Base-by-base conservation (phyloP, 1,140 invertebrate genomes). In the Luehdorfia chinensis region DNA sequence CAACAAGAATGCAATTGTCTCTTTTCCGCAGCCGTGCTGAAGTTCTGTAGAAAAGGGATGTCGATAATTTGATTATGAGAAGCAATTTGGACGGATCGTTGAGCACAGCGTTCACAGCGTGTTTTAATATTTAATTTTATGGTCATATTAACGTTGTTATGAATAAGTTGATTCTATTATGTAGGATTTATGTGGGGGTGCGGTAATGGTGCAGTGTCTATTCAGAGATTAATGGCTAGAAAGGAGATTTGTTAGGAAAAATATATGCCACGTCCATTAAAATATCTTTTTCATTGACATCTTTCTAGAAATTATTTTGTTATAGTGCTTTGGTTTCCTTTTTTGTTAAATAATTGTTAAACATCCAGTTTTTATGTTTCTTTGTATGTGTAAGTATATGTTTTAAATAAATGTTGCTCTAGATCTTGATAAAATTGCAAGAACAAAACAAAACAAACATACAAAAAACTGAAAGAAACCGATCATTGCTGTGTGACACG, bases 81-180 rank as follows among this genome's bases (percentile, higher is more conserved):
- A 47, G 55, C 61, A 60, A 67, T 60, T 59, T 58, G 50, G 45
- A 33, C 50, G 55, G 47, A 56, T 64, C 55, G 62, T 67, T 65
- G 59, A 48, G 50, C 52, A 44, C 46, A 23, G 50, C 50, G 59
- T 70, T 55, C 62, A 72, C 69, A 80, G 74, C 48, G 49, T 70
- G 75, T 78, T 81, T 75, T 79, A 74, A 68, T 81, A 78, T 81
- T 83, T 83, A 79, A 83, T 75, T 75, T 79, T 70, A 83, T 75
- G 66, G 66, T 55, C 51, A 61, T 69, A 78, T 75, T 73, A 78
- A 71, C 52, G 50, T 69, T 77, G 63, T 79, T 80, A 76, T 75
- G 68, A 77, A 78, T 78, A 74, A 71, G 53, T 65, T 67, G 61
- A 75, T 69, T 72, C 49, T 59, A 60, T 77, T 75, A 73, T 65